Percentiles rank a stretch among this genome's conserved stretches.
These are phyloP conservation scores for Danionella cerebrum DNA, from an alignment of 2,113 vertebrate species.

Conservation along the genomic window DNA sequence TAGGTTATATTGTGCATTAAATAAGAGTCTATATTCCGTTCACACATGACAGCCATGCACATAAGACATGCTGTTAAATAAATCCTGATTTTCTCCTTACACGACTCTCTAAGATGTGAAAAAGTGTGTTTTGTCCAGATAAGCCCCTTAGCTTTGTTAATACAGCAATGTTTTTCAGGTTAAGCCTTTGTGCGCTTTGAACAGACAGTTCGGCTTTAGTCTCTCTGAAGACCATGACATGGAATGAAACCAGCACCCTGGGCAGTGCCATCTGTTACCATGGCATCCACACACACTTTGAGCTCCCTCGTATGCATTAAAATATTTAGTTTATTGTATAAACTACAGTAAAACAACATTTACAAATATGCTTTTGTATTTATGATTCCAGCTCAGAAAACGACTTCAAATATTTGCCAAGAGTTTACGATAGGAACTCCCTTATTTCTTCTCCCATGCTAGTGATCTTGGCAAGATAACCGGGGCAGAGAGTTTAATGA, in stretches of 20 bases:
- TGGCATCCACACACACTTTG: slow-evolving; percentile 17
- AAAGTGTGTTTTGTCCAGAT: slow-evolving; percentile 8
- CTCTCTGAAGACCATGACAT: slow-evolving; percentile 14
- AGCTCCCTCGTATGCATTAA: not conserved
- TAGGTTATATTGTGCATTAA: not conserved
- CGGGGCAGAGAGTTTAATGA: slow-evolving; percentile 2
- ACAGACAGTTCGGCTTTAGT: slow-evolving; percentile 15
- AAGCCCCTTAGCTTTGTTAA: slow-evolving; percentile 3
- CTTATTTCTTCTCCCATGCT: not conserved
- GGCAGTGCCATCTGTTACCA: slow-evolving; percentile 41
- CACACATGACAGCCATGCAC: not conserved
- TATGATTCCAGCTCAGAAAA: no score
- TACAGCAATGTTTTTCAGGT: not conserved
- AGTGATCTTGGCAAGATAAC: not conserved
- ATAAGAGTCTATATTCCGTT: not conserved
- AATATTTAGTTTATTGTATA: no score
- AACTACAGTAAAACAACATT: no score
- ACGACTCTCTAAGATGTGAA: not conserved
- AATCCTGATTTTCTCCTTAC: not conserved
- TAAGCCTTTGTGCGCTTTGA: slow-evolving; percentile 5
- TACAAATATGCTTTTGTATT: no score
- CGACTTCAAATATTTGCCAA: not conserved
- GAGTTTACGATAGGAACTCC: slow-evolving; percentile 7
- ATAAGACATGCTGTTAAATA: not conserved
- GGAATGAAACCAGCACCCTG: slow-evolving; percentile 20